Percentiles rank a stretch among this genome's conserved stretches.
Evolutionary conservation across 2,888 invertebrate species (phyloP).

Genomic region (Dicranocentrus wangi): DNA sequence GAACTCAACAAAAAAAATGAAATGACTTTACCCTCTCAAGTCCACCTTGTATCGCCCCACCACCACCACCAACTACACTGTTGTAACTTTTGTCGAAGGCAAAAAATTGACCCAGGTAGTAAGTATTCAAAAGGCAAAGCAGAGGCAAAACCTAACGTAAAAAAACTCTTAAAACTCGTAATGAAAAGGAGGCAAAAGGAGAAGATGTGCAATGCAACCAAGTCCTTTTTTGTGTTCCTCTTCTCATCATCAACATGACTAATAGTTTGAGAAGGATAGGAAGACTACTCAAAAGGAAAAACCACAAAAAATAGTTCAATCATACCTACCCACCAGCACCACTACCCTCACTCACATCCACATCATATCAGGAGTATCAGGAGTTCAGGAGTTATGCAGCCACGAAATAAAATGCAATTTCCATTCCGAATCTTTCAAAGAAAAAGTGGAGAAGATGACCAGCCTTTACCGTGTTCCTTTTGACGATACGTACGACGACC

Average conservation of each 20-base stretch:
- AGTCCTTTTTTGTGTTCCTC: neutral
- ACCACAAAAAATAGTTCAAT: conserved; percentile 8
- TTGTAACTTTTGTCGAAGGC: too few species aligned
- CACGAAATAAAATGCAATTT: conserved; percentile 6
- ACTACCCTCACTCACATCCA: too few species aligned
- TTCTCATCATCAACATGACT: conserved; percentile 28
- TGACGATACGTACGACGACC: neutral
- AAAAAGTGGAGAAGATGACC: neutral
- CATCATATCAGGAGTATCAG: neutral
- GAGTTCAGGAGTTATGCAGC: neutral
- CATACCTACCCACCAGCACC: too few species aligned
- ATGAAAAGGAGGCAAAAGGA: neutral
- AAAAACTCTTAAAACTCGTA: neutral
- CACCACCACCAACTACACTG: too few species aligned
- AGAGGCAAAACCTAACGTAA: neutral
- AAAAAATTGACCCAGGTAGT: too few species aligned
- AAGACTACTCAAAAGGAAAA: neutral
- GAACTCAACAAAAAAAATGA: neutral
- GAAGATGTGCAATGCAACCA: neutral
- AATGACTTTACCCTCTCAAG: neutral
- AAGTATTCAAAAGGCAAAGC: too few species aligned
- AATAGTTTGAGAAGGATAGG: conserved; percentile 25
- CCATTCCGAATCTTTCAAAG: conserved; percentile 1
- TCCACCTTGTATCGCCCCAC: too few species aligned
- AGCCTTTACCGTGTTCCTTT: conserved; percentile 8